These are phyloP conservation scores for Mohoua ochrocephala DNA, from an alignment of 2,113 vertebrate species.

Conservation along the genomic window DNA sequence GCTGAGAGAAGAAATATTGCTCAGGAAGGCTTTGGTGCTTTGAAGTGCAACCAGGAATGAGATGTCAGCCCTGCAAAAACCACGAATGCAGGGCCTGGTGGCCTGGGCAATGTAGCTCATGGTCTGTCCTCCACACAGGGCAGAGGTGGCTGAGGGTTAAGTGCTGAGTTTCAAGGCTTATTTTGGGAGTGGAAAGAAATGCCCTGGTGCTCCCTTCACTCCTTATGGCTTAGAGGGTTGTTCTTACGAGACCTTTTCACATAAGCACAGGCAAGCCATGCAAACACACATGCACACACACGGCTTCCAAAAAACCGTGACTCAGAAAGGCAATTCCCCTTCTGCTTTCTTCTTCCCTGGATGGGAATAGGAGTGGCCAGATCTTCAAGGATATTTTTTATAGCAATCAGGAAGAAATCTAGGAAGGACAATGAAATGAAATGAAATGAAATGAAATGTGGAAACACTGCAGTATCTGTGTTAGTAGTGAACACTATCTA, in stretches of 20 bases:
- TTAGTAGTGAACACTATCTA: background rate
- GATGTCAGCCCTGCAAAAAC: background rate
- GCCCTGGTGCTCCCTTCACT: background rate
- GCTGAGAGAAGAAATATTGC: background rate
- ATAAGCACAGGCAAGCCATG: background rate
- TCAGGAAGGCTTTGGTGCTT: background rate
- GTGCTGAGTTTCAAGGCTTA: background rate
- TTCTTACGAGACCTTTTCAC: background rate
- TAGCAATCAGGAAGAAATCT: background rate
- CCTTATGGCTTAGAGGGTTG: background rate
- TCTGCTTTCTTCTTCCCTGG: background rate
- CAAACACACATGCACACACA: background rate
- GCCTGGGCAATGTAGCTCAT: background rate
- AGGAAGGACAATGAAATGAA: background rate
- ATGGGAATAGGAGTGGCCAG: background rate
- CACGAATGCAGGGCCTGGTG: background rate
- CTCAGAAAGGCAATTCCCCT: background rate
- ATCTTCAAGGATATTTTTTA: background rate
- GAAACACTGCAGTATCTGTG: background rate
- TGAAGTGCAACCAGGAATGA: background rate
- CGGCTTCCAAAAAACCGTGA: background rate
- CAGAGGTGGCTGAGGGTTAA: background rate
- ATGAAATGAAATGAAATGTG: background rate
- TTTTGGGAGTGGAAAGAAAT: background rate
- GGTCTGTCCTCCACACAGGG: rapidly evolving